A percentile compares a stretch with the other conserved stretches of the same genome.
phyloP scores from a whole-genome alignment of 1,140 invertebrate genomes.

The Drosophila kikkawai region DNA sequence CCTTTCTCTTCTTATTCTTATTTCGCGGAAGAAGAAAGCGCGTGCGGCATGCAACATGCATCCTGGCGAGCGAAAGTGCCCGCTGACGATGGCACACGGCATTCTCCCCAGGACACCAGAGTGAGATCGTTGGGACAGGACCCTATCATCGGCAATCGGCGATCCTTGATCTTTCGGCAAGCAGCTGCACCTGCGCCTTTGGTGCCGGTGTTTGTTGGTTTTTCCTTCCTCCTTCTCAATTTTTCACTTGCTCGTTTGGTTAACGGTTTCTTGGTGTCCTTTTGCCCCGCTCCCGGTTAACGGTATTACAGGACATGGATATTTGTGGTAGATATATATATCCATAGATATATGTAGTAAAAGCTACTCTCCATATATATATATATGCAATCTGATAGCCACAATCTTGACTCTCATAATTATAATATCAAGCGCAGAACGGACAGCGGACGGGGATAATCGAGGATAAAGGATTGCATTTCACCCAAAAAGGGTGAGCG shows the following conservation, averaged over 20 bases:
- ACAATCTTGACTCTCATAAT: constrained; percentile 58
- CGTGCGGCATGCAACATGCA: constrained; percentile 68
- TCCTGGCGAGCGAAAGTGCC: constrained; percentile 55
- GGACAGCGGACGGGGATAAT: constrained; percentile 13
- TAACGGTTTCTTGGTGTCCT: constrained; percentile 50
- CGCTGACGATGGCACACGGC: constrained; percentile 14
- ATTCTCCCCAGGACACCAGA: constrained; percentile 5
- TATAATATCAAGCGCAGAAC: constrained; percentile 61
- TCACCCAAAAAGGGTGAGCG: constrained; percentile 4
- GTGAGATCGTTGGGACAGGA: constrained; percentile 19
- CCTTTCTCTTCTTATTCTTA: neutral
- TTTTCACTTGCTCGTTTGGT: constrained; percentile 12
- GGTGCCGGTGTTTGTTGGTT: constrained; percentile 38
- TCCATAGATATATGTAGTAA: neutral
- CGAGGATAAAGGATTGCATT: constrained; percentile 53
- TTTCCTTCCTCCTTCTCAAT: constrained; percentile 1
- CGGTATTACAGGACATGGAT: constrained; percentile 50
- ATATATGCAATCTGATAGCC: constrained; percentile 23
- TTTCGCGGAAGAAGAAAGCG: constrained; percentile 47
- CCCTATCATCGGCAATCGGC: constrained; percentile 53
- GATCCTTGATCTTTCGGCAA: constrained; percentile 40
- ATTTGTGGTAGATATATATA: neutral
- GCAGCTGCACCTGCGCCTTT: constrained; percentile 73
- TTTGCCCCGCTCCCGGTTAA: constrained; percentile 29
- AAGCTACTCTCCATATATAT: neutral